These are phyloP conservation scores for Bombus vancouverensis DNA, from an alignment of 1,140 invertebrate genomes.

Conservation along the genomic window DNA sequence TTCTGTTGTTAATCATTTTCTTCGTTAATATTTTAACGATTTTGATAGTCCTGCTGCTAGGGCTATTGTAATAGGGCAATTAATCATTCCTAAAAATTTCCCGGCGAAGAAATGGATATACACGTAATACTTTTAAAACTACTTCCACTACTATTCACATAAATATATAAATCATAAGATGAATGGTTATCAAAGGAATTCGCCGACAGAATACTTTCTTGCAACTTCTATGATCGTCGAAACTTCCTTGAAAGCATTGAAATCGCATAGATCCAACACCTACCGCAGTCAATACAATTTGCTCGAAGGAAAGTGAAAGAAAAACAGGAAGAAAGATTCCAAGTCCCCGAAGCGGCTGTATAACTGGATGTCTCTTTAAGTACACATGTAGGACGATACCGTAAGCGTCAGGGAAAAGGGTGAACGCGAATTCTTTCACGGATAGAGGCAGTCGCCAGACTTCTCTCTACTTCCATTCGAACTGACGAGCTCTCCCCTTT, in stretches of 20 bases:
- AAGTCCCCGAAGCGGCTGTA: neutral
- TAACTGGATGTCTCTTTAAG: neutral
- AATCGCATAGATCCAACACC: neutral
- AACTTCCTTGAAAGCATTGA: neutral
- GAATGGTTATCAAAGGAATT: neutral
- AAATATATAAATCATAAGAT: neutral
- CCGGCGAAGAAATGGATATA: no score
- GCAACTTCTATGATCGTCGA: neutral
- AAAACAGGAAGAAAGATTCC: neutral
- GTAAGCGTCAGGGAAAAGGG: neutral
- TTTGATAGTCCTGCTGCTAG: no score
- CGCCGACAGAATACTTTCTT: no score
- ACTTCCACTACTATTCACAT: no score
- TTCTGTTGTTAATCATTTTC: no score
- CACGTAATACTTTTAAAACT: no score
- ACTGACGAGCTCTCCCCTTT: neutral
- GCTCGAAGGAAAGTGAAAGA: neutral
- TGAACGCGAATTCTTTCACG: neutral
- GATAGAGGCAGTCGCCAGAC: neutral
- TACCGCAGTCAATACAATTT: neutral
- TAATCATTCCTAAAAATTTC: no score
- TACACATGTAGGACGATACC: neutral
- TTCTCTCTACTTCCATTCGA: constrained; percentile 10
- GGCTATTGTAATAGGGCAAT: no score
- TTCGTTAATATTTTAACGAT: no score